These are phyloP conservation scores for Hemaris fuciformis DNA, from an alignment of 2,888 invertebrate species.

Conservation along the genomic window DNA sequence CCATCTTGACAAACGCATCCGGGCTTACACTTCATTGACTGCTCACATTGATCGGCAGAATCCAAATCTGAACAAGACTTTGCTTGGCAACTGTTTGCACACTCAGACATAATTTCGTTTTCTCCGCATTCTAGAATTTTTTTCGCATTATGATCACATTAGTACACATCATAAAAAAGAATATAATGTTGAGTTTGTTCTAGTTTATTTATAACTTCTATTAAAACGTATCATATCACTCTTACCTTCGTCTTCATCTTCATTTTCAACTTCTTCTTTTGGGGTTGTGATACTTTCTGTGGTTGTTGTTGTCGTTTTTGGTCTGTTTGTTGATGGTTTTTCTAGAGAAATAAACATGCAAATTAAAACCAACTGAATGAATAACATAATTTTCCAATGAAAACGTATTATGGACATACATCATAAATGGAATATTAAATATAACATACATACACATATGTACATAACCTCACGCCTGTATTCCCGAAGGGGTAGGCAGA, in stretches of 20 bases:
- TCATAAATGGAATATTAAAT: too few relatives aligned
- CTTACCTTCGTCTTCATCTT: neutral
- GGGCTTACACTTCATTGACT: neutral
- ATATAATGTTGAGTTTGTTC: neutral
- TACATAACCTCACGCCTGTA: too few relatives aligned
- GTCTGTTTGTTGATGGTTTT: neutral
- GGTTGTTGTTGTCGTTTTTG: neutral
- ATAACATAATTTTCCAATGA: too few relatives aligned
- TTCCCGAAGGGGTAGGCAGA: too few relatives aligned
- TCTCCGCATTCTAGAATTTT: neutral
- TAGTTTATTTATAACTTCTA: too few relatives aligned
- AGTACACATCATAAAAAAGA: neutral
- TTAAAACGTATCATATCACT: too few relatives aligned
- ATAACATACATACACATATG: too few relatives aligned
- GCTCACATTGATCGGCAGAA: neutral
- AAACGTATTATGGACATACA: too few relatives aligned
- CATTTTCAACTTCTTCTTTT: neutral
- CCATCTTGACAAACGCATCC: constrained; percentile 20
- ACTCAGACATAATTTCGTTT: constrained; percentile 13
- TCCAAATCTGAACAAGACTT: neutral
- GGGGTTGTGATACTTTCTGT: neutral
- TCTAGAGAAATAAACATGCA: neutral
- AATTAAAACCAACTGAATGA: neutral
- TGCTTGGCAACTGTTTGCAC: constrained; percentile 1
- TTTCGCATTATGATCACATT: neutral